Percentiles rank a stretch among this genome's conserved stretches.
These are phyloP conservation scores for Cephalotes varians DNA, from an alignment of 2,888 invertebrate genomes.

Conservation along the genomic window DNA sequence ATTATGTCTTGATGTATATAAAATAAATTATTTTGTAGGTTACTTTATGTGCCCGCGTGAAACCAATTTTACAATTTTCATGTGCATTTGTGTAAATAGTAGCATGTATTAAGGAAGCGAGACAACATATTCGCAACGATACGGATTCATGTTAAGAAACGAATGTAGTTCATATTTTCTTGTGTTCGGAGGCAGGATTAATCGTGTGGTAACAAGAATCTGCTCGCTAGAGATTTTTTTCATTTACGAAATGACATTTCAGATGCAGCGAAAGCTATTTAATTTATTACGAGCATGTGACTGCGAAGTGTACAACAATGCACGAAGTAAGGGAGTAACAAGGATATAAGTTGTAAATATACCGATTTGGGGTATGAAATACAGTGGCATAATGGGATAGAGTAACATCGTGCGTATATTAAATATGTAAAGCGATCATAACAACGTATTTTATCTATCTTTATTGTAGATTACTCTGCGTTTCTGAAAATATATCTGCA, in stretches of 20 bases:
- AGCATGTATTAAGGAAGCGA: slow-evolving; percentile 61
- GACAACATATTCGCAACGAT: slow-evolving; percentile 24
- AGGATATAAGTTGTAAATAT: slow-evolving; percentile 70
- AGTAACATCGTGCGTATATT: slow-evolving; percentile 64
- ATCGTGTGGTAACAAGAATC: slow-evolving; percentile 55
- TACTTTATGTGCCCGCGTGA: slow-evolving; percentile 60
- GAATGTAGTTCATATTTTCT: slow-evolving; percentile 37
- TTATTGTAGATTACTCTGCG: slow-evolving; percentile 61
- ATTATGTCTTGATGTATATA: slow-evolving; percentile 55
- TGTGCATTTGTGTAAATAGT: slow-evolving; percentile 82
- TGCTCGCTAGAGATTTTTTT: slow-evolving; percentile 64
- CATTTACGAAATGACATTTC: slow-evolving; percentile 66
- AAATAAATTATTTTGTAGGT: slow-evolving; percentile 72
- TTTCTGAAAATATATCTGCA: slow-evolving; percentile 61
- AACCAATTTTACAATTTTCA: slow-evolving; percentile 73
- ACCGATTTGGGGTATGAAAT: slow-evolving; percentile 68
- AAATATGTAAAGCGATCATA: slow-evolving; percentile 52
- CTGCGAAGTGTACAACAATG: slow-evolving; percentile 68
- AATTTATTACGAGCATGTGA: slow-evolving; percentile 79
- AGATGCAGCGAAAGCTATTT: slow-evolving; percentile 78
- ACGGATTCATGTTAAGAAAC: slow-evolving; percentile 27
- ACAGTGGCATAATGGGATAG: slow-evolving; percentile 65
- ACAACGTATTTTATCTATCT: slow-evolving; percentile 71
- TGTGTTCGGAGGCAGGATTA: slow-evolving; percentile 43
- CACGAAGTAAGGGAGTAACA: slow-evolving; percentile 27